These are phyloP conservation scores for Dallia pectoralis DNA, from an alignment of 2,797 vertebrate genomes.

Conservation along the genomic window DNA sequence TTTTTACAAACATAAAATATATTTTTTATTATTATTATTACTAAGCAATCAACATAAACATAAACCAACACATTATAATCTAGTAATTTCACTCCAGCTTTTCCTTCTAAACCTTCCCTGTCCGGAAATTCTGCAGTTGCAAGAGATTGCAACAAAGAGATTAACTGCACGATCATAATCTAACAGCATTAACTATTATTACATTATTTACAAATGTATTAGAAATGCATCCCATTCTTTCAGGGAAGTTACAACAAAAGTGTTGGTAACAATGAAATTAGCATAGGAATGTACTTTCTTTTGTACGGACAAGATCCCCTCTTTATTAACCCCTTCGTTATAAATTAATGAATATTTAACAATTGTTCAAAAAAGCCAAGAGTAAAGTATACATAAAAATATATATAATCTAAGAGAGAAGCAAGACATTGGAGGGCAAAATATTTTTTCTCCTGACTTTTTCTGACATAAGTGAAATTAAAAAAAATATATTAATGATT, in stretches of 20 bases:
- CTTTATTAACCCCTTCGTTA: neutral
- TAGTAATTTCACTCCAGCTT: neutral
- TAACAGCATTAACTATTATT: neutral
- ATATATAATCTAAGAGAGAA: slow-evolving; percentile 35
- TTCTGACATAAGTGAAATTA: slow-evolving; percentile 43
- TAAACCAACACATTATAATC: neutral
- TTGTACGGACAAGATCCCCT: slow-evolving; percentile 37
- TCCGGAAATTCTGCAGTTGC: neutral
- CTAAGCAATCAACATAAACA: neutral
- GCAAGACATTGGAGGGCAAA: slow-evolving; percentile 53
- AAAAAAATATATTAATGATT: slow-evolving; percentile 45
- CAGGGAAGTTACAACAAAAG: neutral
- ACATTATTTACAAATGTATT: neutral
- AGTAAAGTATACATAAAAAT: slow-evolving; percentile 50
- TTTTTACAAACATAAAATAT: neutral
- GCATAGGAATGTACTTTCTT: slow-evolving; percentile 29
- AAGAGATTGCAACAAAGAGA: slow-evolving; percentile 5
- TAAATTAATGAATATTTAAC: slow-evolving; percentile 24
- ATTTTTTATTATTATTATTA: neutral
- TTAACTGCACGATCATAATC: slow-evolving; percentile 5
- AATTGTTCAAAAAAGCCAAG: slow-evolving; percentile 57
- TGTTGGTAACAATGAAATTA: slow-evolving; percentile 52
- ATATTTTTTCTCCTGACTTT: slow-evolving; percentile 29
- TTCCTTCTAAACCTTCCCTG: neutral
- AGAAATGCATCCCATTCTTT: neutral